Percentiles rank a stretch among this genome's conserved stretches.
Evolutionary conservation across 30 jellyfish, hydroid and myxozoan genomes (phyloP).

Genomic region (Aurelia aurita): DNA sequence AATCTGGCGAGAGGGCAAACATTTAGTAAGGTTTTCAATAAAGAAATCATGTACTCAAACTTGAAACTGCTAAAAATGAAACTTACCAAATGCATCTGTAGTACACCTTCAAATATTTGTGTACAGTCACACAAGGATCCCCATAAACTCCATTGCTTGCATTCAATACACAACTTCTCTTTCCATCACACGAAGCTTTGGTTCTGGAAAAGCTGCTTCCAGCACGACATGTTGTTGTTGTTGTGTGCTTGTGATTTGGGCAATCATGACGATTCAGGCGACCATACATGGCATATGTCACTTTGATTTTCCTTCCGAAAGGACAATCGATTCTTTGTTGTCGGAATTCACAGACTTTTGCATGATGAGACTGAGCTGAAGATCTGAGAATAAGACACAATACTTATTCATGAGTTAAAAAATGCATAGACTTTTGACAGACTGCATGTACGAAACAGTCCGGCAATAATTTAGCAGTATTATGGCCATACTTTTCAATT

Average conservation of each 20-base stretch:
- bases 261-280: slow-evolving; percentile 16
- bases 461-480: too few relatives aligned
- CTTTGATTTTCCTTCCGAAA: slow-evolving; percentile 32
- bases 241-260: neutral
- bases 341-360: slow-evolving; percentile 29
- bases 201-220: slow-evolving; percentile 26
- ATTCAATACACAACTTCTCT: slow-evolving; percentile 16
- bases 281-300: slow-evolving; percentile 66
- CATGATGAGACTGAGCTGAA: slow-evolving; percentile 40
- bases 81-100: slow-evolving; percentile 67
- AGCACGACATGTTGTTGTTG: slow-evolving; percentile 49
- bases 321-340: slow-evolving; percentile 34
- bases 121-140: slow-evolving; percentile 57
- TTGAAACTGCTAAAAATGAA: too few relatives aligned
- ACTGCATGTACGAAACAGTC: too few relatives aligned
- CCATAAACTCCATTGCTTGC: slow-evolving; percentile 71
- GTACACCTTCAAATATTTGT: slow-evolving; percentile 58
- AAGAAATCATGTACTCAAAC: too few relatives aligned
- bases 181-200: slow-evolving; percentile 55
- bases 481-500: too few relatives aligned
- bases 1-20: too few relatives aligned
- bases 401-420: too few relatives aligned
- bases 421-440: too few relatives aligned
- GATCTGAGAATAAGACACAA: slow-evolving; percentile 1
- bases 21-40: too few relatives aligned